These are phyloP conservation scores for Nycteola revayana DNA, from an alignment of 2,888 invertebrate species.

Conservation along the genomic window DNA sequence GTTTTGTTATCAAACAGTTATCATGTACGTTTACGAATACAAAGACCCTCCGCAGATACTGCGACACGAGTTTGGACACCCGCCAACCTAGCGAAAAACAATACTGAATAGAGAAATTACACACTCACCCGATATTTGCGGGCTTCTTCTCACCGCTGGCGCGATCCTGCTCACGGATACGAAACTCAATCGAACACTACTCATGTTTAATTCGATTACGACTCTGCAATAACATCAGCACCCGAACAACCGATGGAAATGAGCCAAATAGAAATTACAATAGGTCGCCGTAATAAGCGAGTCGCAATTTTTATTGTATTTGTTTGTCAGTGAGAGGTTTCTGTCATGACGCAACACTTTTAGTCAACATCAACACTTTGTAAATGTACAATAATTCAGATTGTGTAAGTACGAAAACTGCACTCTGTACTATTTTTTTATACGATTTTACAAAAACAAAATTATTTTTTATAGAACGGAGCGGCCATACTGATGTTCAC, in stretches of 20 bases:
- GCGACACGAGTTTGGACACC: slow-evolving; percentile 58
- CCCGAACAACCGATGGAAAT: slow-evolving; percentile 48
- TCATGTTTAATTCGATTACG: slow-evolving; percentile 60
- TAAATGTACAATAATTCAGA: slow-evolving; percentile 48
- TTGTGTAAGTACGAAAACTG: slow-evolving; percentile 68
- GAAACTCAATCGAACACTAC: slow-evolving; percentile 76
- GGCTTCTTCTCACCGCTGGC: slow-evolving; percentile 67
- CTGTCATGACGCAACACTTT: slow-evolving; percentile 82
- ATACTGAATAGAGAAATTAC: slow-evolving; percentile 37
- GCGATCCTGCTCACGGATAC: slow-evolving; percentile 70
- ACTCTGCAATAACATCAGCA: slow-evolving; percentile 67
- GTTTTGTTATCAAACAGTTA: slow-evolving; percentile 70
- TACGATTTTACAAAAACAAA: slow-evolving; percentile 65
- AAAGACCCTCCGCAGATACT: slow-evolving; percentile 36
- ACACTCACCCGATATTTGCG: slow-evolving; percentile 71
- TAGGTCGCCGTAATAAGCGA: slow-evolving; percentile 43
- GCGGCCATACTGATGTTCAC: slow-evolving; percentile 82
- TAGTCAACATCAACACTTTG: slow-evolving; percentile 72
- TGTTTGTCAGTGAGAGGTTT: slow-evolving; percentile 80
- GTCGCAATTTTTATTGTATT: slow-evolving; percentile 76
- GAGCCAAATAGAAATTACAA: slow-evolving; percentile 57
- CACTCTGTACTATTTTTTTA: slow-evolving; percentile 67
- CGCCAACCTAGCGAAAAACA: slow-evolving; percentile 60
- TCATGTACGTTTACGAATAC: slow-evolving; percentile 38
- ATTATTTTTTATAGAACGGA: slow-evolving; percentile 69